Conservation (phyloP, 1,140 invertebrate species). For the Cotesia typhae region DNA sequence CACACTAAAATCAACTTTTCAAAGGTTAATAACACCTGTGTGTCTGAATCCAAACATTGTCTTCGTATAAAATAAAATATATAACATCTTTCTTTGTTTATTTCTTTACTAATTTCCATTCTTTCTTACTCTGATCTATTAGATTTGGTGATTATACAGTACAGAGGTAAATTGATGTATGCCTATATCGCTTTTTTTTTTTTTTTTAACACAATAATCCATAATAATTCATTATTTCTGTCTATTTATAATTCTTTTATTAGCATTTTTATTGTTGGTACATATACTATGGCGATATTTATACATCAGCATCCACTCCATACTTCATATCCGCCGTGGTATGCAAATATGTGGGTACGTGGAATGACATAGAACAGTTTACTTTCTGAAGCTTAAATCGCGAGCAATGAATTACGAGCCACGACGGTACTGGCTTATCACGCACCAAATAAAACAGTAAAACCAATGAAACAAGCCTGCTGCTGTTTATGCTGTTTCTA, state of each 20-base stretch:
- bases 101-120: too few species aligned
- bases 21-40: background rate
- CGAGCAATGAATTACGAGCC: background rate
- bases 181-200: too few species aligned
- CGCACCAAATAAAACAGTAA: background rate
- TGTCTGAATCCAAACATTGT: background rate
- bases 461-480: background rate
- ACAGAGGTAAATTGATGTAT: too few species aligned
- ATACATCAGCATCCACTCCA: background rate
- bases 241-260: background rate
- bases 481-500: background rate
- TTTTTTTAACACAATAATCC: too few species aligned
- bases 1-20: too few species aligned
- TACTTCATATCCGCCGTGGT: background rate
- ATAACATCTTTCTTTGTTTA: too few species aligned
- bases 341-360: conserved; percentile 14
- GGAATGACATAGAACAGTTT: conserved; percentile 17
- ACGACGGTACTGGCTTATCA: background rate
- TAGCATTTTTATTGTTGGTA: background rate
- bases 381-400: conserved; percentile 3
- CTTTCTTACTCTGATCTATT: too few species aligned
- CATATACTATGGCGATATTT: background rate
- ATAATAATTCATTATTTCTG: too few species aligned
- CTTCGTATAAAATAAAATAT: too few species aligned
- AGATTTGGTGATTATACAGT: too few species aligned